These are phyloP conservation scores for Plusia festucae DNA, from an alignment of 2,888 invertebrate genomes.

Conservation along the genomic window DNA sequence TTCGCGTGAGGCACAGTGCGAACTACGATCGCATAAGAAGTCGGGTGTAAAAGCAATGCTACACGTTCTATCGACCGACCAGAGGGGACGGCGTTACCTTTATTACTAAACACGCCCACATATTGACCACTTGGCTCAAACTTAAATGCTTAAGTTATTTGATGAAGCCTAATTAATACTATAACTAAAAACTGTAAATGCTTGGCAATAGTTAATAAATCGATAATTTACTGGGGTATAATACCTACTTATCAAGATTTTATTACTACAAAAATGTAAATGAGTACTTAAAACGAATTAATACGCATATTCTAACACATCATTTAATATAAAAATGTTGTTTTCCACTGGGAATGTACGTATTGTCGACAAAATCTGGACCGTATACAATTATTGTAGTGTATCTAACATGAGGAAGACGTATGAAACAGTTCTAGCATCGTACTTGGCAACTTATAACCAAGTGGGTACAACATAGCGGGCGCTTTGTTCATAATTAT, in stretches of 20 bases:
- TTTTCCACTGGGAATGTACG: slow-evolving; percentile 13
- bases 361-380: slow-evolving; percentile 5
- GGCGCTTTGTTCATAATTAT: slow-evolving; percentile 60
- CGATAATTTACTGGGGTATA: slow-evolving; percentile 14
- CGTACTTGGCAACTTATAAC: slow-evolving; percentile 11
- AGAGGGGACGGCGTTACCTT: slow-evolving; percentile 63
- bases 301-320: slow-evolving; percentile 25
- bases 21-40: slow-evolving; percentile 55
- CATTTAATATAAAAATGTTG: slow-evolving; percentile 20
- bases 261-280: slow-evolving; percentile 13
- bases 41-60: slow-evolving; percentile 56
- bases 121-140: slow-evolving; percentile 43
- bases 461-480: slow-evolving; percentile 41
- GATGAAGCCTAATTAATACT: not conserved
- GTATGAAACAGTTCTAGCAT: slow-evolving; percentile 13
- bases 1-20: slow-evolving; percentile 42
- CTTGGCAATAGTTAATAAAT: slow-evolving; percentile 16
- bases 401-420: slow-evolving; percentile 2
- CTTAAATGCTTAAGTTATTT: slow-evolving; percentile 27
- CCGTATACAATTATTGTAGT: slow-evolving; percentile 6
- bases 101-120: slow-evolving; percentile 59
- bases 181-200: slow-evolving; percentile 38
- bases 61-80: slow-evolving; percentile 65
- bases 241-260: slow-evolving; percentile 9
- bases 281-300: slow-evolving; percentile 17